Evolutionary conservation across 2,797 vertebrate genomes (phyloP).

Genomic region (Ciconia nigra): DNA sequence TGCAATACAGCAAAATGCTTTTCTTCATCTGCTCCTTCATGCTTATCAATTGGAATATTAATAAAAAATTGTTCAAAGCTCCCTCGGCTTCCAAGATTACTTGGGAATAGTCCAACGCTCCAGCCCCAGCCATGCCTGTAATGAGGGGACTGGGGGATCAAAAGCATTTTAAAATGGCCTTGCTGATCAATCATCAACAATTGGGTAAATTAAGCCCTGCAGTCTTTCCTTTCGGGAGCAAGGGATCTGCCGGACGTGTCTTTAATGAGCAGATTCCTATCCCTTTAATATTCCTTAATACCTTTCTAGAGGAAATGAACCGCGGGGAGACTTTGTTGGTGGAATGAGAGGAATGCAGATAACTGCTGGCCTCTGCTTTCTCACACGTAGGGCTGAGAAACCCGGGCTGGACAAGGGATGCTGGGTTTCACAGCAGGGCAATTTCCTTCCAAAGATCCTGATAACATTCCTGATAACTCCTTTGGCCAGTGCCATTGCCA

Average conservation of each 20-base stretch:
- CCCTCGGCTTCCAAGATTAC: not conserved
- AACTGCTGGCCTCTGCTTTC: conserved; percentile 34
- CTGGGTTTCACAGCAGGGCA: not conserved
- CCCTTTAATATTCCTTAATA: conserved; percentile 63
- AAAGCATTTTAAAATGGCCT: conserved; percentile 46
- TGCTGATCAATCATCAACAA: conserved; percentile 51
- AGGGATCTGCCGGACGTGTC: conserved; percentile 21
- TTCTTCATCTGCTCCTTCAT: not conserved
- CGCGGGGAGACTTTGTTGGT: conserved; percentile 20
- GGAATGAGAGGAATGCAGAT: conserved; percentile 65
- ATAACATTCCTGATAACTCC: not conserved
- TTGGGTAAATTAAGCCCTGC: conserved; percentile 49
- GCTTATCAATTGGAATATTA: conserved; percentile 17
- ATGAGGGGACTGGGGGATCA: conserved; percentile 14
- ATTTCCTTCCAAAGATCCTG: conserved; percentile 9
- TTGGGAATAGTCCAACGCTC: not conserved
- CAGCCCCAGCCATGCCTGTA: not conserved
- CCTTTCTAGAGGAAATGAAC: conserved; percentile 64
- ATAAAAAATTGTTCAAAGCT: conserved; percentile 34
- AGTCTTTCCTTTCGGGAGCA: not conserved
- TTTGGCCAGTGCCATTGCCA: not conserved
- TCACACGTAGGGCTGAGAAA: not conserved
- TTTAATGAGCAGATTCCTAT: conserved; percentile 65
- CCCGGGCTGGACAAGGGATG: not conserved
- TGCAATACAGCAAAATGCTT: not conserved